Conservation (phyloP, 2,888 invertebrate species). For the Anoncus sp. region DNA sequence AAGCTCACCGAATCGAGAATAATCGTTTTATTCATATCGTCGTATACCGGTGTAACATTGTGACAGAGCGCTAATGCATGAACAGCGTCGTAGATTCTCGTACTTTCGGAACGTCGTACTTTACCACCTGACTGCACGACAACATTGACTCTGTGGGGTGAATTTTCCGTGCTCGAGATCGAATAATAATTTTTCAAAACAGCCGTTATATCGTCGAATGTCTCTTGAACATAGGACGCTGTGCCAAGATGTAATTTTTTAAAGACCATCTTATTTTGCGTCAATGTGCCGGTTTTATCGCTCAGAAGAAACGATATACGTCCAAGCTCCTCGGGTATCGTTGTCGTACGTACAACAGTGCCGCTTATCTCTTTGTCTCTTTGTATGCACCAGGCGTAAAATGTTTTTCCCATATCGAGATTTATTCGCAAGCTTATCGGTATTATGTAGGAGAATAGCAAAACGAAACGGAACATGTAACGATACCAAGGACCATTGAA, state of each 20-base stretch:
- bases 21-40: conserved; percentile 82
- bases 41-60: conserved; percentile 99
- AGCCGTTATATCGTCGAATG: conserved; percentile 90
- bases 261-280: conserved; percentile 99
- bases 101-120: conserved; percentile 88
- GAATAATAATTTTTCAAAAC: conserved; percentile 76
- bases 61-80: conserved; percentile 98
- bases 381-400: conserved; percentile 98
- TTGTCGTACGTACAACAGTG: conserved; percentile 98
- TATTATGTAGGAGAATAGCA: conserved; percentile 99
- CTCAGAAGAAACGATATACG: conserved; percentile 98
- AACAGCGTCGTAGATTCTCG: conserved; percentile 94
- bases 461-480: conserved; percentile 98
- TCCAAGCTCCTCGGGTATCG: conserved; percentile 99
- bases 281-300: conserved; percentile 99
- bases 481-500: conserved; percentile 98
- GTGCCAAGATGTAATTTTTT: conserved; percentile 98
- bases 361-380: conserved; percentile 96
- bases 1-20: conserved; percentile 78
- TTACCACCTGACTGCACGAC: conserved; percentile 76
- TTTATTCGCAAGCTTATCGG: conserved; percentile 99
- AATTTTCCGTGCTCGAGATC: conserved; percentile 67
- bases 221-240: conserved; percentile 94
- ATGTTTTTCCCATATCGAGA: conserved; percentile 99
- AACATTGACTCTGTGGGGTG: conserved; percentile 69